phyloP scores from a whole-genome alignment of 2,888 invertebrate species.

The Stictocephala bisonia region DNA sequence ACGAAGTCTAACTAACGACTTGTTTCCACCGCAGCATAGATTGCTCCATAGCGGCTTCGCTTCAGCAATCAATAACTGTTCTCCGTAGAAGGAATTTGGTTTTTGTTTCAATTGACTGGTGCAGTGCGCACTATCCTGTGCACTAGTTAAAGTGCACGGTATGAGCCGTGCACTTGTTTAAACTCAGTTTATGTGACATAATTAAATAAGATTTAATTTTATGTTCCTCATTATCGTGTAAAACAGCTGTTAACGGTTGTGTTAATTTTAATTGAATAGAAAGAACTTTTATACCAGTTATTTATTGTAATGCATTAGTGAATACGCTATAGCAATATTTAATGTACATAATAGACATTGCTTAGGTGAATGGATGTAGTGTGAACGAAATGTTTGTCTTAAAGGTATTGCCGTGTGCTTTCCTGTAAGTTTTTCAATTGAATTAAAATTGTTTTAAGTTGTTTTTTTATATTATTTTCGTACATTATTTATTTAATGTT shows the following conservation, averaged over 20 bases:
- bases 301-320: constrained; percentile 24
- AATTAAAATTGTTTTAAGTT: not conserved
- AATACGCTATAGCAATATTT: constrained; percentile 39
- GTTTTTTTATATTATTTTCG: not conserved
- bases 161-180: constrained; percentile 19
- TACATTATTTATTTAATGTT: constrained; percentile 19
- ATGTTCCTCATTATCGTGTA: constrained; percentile 34
- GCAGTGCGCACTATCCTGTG: constrained; percentile 10
- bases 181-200: not conserved
- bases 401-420: constrained; percentile 21
- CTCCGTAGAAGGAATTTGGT: constrained; percentile 7
- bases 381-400: constrained; percentile 18
- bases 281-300: constrained; percentile 33
- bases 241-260: constrained; percentile 36
- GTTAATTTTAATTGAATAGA: constrained; percentile 34
- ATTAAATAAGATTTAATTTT: constrained; percentile 28
- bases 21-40: constrained; percentile 10
- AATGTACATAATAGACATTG: constrained; percentile 29
- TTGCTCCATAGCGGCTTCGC: constrained; percentile 30
- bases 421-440: not conserved
- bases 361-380: constrained; percentile 38
- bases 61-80: not conserved
- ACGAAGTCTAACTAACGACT: not conserved
- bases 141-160: constrained; percentile 9
- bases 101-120: constrained; percentile 19